Evolutionary conservation across 2,888 invertebrate genomes (phyloP), one percentile per base, ranked within the genome.

Genomic region (Dryocosmus kuriphilus): DNA sequence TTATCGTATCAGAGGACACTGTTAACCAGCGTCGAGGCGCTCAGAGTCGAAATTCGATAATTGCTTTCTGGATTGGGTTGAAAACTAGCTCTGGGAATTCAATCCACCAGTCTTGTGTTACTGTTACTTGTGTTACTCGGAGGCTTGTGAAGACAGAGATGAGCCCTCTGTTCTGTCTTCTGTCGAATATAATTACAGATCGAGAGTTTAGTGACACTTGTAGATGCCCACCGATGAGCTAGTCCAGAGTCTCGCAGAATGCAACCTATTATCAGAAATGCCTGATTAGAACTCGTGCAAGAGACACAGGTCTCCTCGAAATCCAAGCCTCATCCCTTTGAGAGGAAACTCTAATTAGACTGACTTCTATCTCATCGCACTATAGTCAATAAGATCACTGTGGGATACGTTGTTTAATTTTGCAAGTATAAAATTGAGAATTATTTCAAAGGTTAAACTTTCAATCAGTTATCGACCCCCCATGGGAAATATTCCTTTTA

Each of bases 141-240:
- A 61, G 46, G 41, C 75, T 75, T 60, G 75, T 46, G 41, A 75
- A 41, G 61, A 27, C 75, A 24, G 30, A 75, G 61, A 46, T 30
- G 35, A 62, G 61, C 41, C 46, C 41, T 74, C 46, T 74, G 22
- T 51, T 60, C 75, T 75, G 24, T 46, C 65, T 60, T 75, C 78
- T 79, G 79, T 81, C 80, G 79, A 84, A 83, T 87, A 85, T 89
- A 88, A 89, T 88, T 88, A 87, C 86, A 86, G 87, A 86, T 83
- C 86, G 82, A 82, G 82, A 83, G 85, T 79, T 83, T 81, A 78
- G 60, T 76, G 82, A 83, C 84, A 84, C n/a, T n/a, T n/a, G 86
- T 41, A 84, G 83, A 87, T 80, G 85, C 85, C 85, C 85, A 84
- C 86, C 84, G 83, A 79, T 79, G 78, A 84, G 83, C 82, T 82